These are phyloP conservation scores for Camponotus fellah DNA, from an alignment of 2,888 invertebrate genomes.

Conservation along the genomic window DNA sequence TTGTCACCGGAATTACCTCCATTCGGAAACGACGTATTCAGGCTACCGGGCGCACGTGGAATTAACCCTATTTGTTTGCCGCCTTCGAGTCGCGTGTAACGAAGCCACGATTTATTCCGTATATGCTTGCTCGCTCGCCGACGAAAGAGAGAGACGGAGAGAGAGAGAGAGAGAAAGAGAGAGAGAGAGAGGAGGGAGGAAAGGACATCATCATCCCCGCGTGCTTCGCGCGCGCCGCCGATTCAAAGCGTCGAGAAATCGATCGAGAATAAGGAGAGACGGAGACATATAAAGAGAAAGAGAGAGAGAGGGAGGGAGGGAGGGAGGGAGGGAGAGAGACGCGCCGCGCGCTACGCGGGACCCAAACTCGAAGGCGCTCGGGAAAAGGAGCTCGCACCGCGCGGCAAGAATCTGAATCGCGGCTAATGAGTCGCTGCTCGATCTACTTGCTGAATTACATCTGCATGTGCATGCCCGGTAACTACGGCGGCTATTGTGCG, in stretches of 20 bases:
- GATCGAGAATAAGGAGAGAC: slow-evolving; percentile 57
- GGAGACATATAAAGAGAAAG: slow-evolving; percentile 13
- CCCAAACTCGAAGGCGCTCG: slow-evolving; percentile 49
- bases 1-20: slow-evolving; percentile 86
- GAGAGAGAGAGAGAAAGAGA: slow-evolving; percentile 34
- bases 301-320: slow-evolving; percentile 20
- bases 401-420: slow-evolving; percentile 73
- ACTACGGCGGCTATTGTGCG: slow-evolving; percentile 65
- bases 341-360: slow-evolving; percentile 14
- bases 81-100: slow-evolving; percentile 81
- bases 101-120: slow-evolving; percentile 82
- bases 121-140: slow-evolving; percentile 58
- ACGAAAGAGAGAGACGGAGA: background rate
- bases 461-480: slow-evolving; percentile 57
- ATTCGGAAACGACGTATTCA: slow-evolving; percentile 86
- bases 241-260: slow-evolving; percentile 66
- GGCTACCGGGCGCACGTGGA: slow-evolving; percentile 81
- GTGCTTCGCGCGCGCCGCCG: slow-evolving; percentile 47
- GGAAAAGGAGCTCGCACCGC: slow-evolving; percentile 72
- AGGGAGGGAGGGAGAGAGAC: slow-evolving; percentile 24
- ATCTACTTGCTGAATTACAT: slow-evolving; percentile 68
- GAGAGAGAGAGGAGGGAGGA: slow-evolving; percentile 37
- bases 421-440: slow-evolving; percentile 73
- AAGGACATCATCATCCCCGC: slow-evolving; percentile 24
- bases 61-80: slow-evolving; percentile 85